Base-by-base conservation (phyloP, 1,140 invertebrate genomes). In the Parasteatoda tepidariorum region DNA sequence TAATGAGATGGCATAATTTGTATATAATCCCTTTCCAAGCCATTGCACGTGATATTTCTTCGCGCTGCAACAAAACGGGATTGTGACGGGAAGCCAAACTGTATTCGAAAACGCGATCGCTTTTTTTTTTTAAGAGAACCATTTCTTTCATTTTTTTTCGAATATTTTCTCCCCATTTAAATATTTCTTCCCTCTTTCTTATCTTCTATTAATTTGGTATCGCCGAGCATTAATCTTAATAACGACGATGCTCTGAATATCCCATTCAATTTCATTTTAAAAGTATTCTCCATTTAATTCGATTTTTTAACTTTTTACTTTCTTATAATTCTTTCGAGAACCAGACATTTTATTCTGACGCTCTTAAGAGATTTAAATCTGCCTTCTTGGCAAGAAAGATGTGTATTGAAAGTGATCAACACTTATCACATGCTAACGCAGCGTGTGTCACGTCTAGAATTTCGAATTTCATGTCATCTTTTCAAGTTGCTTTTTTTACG, bases 181-280 rank as follows among this genome's bases (percentile, higher is more conserved):
- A 78, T 78, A 66, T 78, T 76, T 78, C 74, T 78, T 78, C 62
- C 62, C 41, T 33, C n/a, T 22, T 62, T 33, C 57, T 38, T 75
- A 62, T 75, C 73, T 28, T 31, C 73, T 57, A 75, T 75, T 78
- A 78, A 78, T 78, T 78, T 78, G 33, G 38, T 28, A 57, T 41
- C 41, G 38, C 26, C 18, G 26, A 33, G 66, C 74, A 78, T 78
- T 78, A 78, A 78, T 78, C 74, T 78, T 78, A 78, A 78, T 78
- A 78, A 78, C 38, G 61, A 31, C 61, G 61, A 66, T 41, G 31
- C 26, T 34, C 15, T 1, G 74, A 48, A 66, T 78, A 78, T 78
- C 74, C 66, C 74, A 62, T 66, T 78, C 74, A 66, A 78, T 78
- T 78, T 78, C 61, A 78, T 48, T 64, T 66, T 78, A 54, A 78